These are phyloP conservation scores for Morinoia aosen DNA, from an alignment of 2,888 invertebrate genomes.

Conservation along the genomic window DNA sequence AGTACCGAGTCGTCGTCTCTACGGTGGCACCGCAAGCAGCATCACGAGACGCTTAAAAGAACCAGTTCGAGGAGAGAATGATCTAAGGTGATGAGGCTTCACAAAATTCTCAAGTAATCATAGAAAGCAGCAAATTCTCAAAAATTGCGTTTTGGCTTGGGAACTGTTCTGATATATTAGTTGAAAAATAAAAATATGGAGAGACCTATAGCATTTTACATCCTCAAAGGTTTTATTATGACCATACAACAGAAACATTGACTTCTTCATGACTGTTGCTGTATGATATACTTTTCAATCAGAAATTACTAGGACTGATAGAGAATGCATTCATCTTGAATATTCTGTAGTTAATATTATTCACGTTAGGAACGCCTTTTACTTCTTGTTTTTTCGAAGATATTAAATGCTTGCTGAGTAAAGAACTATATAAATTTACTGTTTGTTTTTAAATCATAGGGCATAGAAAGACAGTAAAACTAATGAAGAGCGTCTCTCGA, in stretches of 20 bases:
- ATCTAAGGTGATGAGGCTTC: not conserved
- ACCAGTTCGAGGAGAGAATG: not conserved
- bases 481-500: not conserved
- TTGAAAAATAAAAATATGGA: not conserved
- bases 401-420: not conserved
- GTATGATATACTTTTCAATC: not conserved
- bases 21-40: not conserved
- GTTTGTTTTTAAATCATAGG: not conserved
- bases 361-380: not conserved
- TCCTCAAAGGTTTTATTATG: not conserved
- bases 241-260: not conserved
- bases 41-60: not conserved
- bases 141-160: not conserved
- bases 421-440: not conserved
- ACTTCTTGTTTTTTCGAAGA: not conserved
- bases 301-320: not conserved
- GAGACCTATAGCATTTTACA: not conserved
- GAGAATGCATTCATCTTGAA: not conserved
- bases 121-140: not conserved
- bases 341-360: not conserved
- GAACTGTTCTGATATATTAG: not conserved
- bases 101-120: not conserved
- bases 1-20: conserved; percentile 9
- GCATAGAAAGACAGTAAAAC: not conserved
- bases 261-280: not conserved